phyloP scores from a whole-genome alignment of 2,113 vertebrate species.

The Tenrec ecaudatus region DNA sequence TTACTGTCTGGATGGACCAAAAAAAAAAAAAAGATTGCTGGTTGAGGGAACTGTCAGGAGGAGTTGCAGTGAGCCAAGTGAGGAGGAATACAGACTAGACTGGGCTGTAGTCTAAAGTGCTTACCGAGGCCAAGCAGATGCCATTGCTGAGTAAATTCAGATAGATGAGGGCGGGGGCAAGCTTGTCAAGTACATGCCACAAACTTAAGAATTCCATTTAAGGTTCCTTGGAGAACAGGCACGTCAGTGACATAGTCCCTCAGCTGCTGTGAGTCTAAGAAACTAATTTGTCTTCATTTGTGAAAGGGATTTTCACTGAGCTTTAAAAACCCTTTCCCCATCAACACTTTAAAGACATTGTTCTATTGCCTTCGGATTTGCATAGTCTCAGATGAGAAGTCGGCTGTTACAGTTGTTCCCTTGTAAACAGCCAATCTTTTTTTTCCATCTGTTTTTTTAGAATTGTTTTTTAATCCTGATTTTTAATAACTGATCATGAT shows the following conservation, averaged over 20 bases:
- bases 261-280: neutral
- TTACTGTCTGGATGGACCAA: neutral
- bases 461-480: neutral
- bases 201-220: neutral
- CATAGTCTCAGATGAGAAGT: neutral
- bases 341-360: rapidly evolving
- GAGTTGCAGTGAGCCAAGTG: neutral
- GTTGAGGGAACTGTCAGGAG: neutral
- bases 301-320: neutral
- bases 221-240: neutral
- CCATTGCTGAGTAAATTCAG: neutral
- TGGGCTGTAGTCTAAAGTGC: too few species aligned
- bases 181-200: neutral
- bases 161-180: rapidly evolving
- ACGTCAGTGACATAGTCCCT: neutral
- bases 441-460: neutral
- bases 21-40: neutral
- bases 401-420: rapidly evolving
- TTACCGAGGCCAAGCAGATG: too few species aligned
- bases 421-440: rapidly evolving
- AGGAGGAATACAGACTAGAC: neutral
- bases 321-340: neutral
- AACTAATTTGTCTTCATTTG: neutral
- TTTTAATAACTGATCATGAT: neutral
- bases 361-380: neutral